Evolutionary conservation across 1,140 invertebrate genomes (phyloP).

Genomic region (Gonioctena quinquepunctata): DNA sequence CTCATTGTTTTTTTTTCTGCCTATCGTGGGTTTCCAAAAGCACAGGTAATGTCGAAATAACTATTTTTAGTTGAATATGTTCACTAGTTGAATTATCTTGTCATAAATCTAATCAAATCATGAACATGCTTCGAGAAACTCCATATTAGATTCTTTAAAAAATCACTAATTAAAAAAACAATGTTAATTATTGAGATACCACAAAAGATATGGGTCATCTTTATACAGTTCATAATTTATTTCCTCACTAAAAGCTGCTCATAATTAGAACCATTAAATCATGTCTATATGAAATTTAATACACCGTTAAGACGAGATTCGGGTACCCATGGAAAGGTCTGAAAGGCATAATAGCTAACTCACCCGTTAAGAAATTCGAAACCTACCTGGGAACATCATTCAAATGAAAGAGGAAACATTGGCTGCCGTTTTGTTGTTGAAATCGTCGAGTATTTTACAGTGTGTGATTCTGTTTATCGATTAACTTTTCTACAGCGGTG

Average conservation of each 20-base stretch:
- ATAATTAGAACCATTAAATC: constrained; percentile 31
- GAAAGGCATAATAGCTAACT: constrained; percentile 23
- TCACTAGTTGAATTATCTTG: too few relatives aligned
- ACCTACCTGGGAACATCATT: constrained; percentile 34
- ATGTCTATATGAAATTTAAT: constrained; percentile 36
- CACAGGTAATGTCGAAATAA: too few relatives aligned
- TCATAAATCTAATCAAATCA: too few relatives aligned
- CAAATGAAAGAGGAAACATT: constrained; percentile 19
- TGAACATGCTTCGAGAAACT: too few relatives aligned
- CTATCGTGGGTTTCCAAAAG: too few relatives aligned
- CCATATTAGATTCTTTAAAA: background rate
- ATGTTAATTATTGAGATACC: background rate
- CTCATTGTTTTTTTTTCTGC: too few relatives aligned
- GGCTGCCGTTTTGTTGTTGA: background rate
- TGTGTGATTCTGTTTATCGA: too few relatives aligned
- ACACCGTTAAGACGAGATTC: constrained; percentile 28
- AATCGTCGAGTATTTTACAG: background rate
- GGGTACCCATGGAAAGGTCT: background rate
- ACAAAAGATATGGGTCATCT: background rate
- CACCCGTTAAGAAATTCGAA: constrained; percentile 37
- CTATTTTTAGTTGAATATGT: too few relatives aligned
- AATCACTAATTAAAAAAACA: constrained; percentile 1
- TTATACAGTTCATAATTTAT: too few relatives aligned
- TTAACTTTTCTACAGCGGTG: too few relatives aligned
- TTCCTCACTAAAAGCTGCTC: background rate